Conservation (phyloP, 2,797 vertebrate genomes). For the Florisuga fusca region DNA sequence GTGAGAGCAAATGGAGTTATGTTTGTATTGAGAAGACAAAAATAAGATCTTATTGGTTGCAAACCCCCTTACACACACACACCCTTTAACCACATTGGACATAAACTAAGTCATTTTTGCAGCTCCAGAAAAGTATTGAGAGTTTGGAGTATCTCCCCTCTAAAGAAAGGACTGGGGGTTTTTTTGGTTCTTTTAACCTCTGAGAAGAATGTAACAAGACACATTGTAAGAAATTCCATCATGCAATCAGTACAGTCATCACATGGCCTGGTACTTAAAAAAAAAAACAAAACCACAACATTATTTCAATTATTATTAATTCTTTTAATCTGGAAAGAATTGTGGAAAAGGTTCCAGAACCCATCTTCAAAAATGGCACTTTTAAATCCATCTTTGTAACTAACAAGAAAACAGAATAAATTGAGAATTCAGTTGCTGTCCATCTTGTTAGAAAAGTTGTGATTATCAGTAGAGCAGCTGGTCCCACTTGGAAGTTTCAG, state of each 20-base stretch:
- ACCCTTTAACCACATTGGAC: fast-evolving
- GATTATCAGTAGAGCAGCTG: background rate
- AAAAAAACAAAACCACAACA: background rate
- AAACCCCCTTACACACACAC: background rate
- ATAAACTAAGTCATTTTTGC: background rate
- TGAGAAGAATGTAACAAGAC: background rate
- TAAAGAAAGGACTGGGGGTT: fast-evolving
- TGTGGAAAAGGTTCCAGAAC: background rate
- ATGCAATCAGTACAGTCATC: background rate
- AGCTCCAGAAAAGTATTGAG: background rate
- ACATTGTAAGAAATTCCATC: background rate
- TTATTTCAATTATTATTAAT: background rate
- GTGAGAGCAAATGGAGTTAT: background rate
- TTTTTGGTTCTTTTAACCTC: background rate
- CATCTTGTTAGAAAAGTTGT: background rate
- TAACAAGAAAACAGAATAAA: background rate
- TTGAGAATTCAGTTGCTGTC: background rate
- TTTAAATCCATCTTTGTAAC: background rate
- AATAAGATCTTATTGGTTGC: background rate
- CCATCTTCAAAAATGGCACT: background rate
- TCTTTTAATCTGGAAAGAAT: background rate
- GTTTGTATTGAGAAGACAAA: background rate
- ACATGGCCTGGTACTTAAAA: background rate
- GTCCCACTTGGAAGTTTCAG: background rate
- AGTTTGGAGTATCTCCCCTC: fast-evolving